These are phyloP conservation scores for Battus philenor DNA, from an alignment of 1,140 invertebrate species.

Conservation along the genomic window DNA sequence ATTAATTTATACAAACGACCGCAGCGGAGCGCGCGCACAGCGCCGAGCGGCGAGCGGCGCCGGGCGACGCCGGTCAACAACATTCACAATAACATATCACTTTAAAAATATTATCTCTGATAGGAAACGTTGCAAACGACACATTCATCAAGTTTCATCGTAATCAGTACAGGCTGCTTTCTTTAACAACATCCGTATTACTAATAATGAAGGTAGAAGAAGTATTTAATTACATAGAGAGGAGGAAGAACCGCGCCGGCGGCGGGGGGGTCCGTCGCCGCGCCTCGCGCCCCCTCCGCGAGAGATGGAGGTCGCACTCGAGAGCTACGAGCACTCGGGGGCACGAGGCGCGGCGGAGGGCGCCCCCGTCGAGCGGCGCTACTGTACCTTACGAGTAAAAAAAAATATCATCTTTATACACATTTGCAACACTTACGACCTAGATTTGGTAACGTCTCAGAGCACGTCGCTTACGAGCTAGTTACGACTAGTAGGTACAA, in stretches of 20 bases:
- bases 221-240: not conserved
- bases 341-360: too few species aligned
- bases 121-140: conserved; percentile 7
- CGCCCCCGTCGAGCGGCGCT: not conserved
- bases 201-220: not conserved
- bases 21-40: too few species aligned
- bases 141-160: not conserved
- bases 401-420: conserved; percentile 43
- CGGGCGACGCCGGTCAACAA: not conserved
- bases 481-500: conserved; percentile 34
- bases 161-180: not conserved
- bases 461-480: conserved; percentile 18
- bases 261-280: not conserved
- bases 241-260: too few species aligned
- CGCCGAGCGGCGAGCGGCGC: not conserved
- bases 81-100: conserved; percentile 10
- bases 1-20: too few species aligned
- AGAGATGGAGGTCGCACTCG: not conserved
- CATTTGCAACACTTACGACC: conserved; percentile 41
- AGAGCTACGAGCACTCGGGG: too few species aligned
- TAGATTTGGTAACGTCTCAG: conserved; percentile 40
- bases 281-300: not conserved
- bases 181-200: not conserved
- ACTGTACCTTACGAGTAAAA: conserved; percentile 9
- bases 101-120: conserved; percentile 16